These are phyloP conservation scores for Thoracochromis brauschi DNA, from an alignment of 2,113 vertebrate genomes.

Conservation along the genomic window DNA sequence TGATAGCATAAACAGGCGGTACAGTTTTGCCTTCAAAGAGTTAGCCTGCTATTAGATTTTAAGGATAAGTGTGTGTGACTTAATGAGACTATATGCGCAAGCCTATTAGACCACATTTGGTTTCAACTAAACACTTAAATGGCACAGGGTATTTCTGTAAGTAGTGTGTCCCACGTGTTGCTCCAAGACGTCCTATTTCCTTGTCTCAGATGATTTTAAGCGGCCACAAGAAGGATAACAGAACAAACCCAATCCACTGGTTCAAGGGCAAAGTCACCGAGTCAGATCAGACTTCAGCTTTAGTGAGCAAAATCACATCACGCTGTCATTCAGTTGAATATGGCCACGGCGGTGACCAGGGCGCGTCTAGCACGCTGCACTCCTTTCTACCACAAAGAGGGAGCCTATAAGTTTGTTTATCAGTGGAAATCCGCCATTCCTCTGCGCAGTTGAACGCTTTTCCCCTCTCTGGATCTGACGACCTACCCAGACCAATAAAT, in stretches of 20 bases:
- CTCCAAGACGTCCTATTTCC: background rate
- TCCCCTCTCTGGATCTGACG: background rate
- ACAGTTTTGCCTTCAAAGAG: background rate
- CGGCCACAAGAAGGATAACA: background rate
- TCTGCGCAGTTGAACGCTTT: background rate
- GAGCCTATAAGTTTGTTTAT: conserved; percentile 41
- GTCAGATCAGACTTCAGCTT: conserved; percentile 4
- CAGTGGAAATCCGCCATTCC: conserved; percentile 19
- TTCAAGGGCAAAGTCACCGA: conserved; percentile 50
- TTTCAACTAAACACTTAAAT: background rate
- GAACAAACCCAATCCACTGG: background rate
- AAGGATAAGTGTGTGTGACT: conserved; percentile 51
- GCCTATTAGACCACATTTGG: background rate
- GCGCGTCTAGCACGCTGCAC: conserved; percentile 18
- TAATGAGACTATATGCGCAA: background rate
- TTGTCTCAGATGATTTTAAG: background rate
- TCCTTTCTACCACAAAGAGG: background rate
- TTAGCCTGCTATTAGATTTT: background rate
- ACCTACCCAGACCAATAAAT: conserved; percentile 59
- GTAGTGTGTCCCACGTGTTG: conserved; percentile 17
- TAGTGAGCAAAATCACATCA: conserved; percentile 22
- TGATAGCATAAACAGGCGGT: conserved; percentile 20
- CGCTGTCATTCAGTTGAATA: background rate
- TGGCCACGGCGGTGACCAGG: background rate
- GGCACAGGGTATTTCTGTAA: background rate